Conservation (phyloP, 2,797 vertebrate genomes). For the Momotus momota region DNA sequence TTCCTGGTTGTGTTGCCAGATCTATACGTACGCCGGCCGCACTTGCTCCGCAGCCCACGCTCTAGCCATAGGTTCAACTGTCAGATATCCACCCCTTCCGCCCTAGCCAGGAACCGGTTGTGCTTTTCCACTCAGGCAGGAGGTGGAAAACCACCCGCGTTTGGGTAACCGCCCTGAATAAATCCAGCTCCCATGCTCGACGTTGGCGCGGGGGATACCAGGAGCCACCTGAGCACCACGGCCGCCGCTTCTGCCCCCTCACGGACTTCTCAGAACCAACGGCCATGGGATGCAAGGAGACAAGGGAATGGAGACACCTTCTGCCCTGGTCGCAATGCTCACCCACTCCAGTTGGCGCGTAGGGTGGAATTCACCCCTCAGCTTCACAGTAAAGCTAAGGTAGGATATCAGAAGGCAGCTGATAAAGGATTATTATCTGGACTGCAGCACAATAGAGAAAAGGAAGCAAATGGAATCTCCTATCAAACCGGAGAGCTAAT, state of each 20-base stretch:
- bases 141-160: not conserved
- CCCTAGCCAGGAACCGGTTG: not conserved
- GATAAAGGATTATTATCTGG: not conserved
- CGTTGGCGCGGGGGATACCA: accelerated
- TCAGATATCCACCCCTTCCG: accelerated
- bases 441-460: not conserved
- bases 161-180: not conserved
- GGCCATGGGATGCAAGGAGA: not conserved
- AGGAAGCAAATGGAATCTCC: not conserved
- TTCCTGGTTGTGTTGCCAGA: not conserved
- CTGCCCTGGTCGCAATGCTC: not conserved
- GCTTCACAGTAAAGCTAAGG: not conserved
- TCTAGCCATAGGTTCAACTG: not conserved
- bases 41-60: not conserved
- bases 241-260: not conserved
- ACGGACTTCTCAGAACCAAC: not conserved
- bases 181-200: not conserved
- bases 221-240: not conserved
- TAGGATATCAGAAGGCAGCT: not conserved
- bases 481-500: not conserved
- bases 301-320: not conserved
- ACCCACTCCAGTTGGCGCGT: accelerated
- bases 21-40: not conserved
- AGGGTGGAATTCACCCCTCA: not conserved
- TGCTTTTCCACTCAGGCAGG: not conserved